Evolutionary conservation across 2,113 vertebrate genomes (phyloP).

Genomic region (Chionomys nivalis): DNA sequence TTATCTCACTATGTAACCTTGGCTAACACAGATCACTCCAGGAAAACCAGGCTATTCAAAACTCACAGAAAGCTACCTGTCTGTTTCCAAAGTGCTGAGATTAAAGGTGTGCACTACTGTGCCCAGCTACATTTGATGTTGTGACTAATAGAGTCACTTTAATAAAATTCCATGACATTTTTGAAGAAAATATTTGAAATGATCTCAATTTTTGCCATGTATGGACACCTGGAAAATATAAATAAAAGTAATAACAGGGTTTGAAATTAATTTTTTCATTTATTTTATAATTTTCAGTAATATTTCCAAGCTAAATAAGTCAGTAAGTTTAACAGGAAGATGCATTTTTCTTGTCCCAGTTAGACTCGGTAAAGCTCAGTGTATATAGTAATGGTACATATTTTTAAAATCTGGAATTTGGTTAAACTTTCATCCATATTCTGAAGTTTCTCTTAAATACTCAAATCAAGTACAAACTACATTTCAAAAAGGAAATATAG

Average conservation of each 20-base stretch:
- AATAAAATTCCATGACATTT: background rate
- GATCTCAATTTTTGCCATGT: background rate
- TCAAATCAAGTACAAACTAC: slow-evolving; percentile 56
- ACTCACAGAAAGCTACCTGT: background rate
- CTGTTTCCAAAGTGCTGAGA: background rate
- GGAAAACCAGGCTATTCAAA: background rate
- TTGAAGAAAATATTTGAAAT: slow-evolving; percentile 9
- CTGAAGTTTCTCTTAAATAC: slow-evolving; percentile 65
- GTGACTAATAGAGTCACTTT: background rate
- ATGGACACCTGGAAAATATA: background rate
- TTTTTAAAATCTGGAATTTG: slow-evolving; percentile 21
- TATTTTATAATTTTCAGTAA: slow-evolving; percentile 26
- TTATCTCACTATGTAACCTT: background rate
- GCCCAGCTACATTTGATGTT: background rate
- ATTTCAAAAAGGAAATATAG: slow-evolving; percentile 65
- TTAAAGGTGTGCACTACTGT: background rate
- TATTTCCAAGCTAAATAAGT: slow-evolving; percentile 43
- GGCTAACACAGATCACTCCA: background rate
- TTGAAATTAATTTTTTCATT: slow-evolving; percentile 38
- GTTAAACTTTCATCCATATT: slow-evolving; percentile 49
- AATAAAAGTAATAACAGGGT: background rate
- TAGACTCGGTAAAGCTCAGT: background rate
- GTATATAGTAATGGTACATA: background rate
- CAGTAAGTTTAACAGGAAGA: slow-evolving; percentile 15
- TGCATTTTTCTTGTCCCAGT: background rate